phyloP scores from a whole-genome alignment of 2,113 vertebrate species.

The Columbina picui region DNA sequence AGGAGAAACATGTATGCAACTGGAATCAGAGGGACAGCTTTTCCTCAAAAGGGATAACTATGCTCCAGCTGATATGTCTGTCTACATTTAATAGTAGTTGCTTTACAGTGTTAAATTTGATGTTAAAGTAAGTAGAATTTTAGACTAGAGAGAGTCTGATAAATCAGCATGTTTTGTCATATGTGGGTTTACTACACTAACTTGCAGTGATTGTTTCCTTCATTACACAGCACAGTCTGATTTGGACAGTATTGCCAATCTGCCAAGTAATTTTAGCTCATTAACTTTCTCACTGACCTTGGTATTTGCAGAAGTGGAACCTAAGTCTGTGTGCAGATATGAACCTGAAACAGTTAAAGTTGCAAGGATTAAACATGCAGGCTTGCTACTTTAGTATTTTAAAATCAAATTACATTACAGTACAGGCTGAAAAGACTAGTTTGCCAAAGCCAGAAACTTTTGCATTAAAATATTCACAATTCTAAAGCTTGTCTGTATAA shows the following conservation, averaged over 20 bases:
- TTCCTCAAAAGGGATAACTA: neutral
- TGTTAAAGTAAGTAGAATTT: neutral
- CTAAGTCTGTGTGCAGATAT: neutral
- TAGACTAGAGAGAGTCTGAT: neutral
- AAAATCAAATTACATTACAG: neutral
- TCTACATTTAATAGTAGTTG: neutral
- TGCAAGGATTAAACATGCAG: neutral
- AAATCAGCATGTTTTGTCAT: neutral
- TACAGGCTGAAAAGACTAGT: neutral
- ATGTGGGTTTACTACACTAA: neutral
- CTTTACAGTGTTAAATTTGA: neutral
- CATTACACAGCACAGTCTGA: neutral
- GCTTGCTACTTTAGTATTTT: neutral
- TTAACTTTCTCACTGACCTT: neutral
- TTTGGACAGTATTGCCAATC: neutral
- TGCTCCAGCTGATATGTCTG: neutral
- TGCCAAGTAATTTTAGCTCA: neutral
- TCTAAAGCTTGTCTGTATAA: neutral
- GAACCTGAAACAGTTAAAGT: neutral
- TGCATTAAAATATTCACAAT: neutral
- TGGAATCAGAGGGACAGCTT: neutral
- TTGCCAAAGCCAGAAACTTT: neutral
- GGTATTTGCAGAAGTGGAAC: neutral
- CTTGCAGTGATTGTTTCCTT: neutral
- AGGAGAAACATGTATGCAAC: neutral